Percentiles rank a stretch among this genome's conserved stretches.
Evolutionary conservation across 2,113 vertebrate species (phyloP).

Genomic region (Callionymus lyra): DNA sequence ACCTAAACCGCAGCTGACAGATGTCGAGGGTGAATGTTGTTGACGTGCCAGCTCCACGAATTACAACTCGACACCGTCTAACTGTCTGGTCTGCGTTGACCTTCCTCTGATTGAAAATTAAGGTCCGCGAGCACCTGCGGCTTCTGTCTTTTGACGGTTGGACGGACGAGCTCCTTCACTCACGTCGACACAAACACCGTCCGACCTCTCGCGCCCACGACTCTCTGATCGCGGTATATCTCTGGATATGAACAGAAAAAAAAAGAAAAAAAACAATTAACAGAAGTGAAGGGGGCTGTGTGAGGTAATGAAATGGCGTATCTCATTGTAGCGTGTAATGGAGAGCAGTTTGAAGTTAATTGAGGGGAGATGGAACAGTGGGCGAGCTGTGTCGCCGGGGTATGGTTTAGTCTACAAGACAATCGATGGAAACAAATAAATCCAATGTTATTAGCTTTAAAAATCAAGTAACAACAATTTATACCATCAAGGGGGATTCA

Average conservation of each 20-base stretch:
- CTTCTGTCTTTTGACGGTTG: slow-evolving; percentile 48
- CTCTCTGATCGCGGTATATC: slow-evolving; percentile 25
- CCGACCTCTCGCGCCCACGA: slow-evolving; percentile 11
- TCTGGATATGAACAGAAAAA: slow-evolving; percentile 34
- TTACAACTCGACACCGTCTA: slow-evolving; percentile 8
- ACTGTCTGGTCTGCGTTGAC: slow-evolving; percentile 34
- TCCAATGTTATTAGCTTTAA: slow-evolving; percentile 18
- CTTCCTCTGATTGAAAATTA: slow-evolving; percentile 54
- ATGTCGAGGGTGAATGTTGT: no score
- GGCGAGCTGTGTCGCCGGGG: slow-evolving; percentile 37
- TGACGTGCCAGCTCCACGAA: slow-evolving; percentile 31
- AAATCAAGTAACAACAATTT: slow-evolving; percentile 32
- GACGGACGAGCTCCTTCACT: slow-evolving; percentile 12
- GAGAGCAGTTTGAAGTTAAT: slow-evolving; percentile 70
- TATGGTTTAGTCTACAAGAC: slow-evolving; percentile 38
- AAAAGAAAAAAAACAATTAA: slow-evolving; percentile 62
- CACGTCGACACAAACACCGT: slow-evolving; percentile 32
- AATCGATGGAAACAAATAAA: slow-evolving; percentile 44
- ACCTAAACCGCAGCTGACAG: no score
- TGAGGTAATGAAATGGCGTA: slow-evolving; percentile 60
- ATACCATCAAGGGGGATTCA: neutral
- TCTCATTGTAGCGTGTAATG: slow-evolving; percentile 67
- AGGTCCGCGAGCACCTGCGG: slow-evolving; percentile 28
- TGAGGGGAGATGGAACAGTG: slow-evolving; percentile 59
- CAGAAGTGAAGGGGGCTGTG: slow-evolving; percentile 38